Evolutionary conservation across 37 sponge, comb jelly and placozoan species (phyloP).

Genomic region (Sycon ciliatum): DNA sequence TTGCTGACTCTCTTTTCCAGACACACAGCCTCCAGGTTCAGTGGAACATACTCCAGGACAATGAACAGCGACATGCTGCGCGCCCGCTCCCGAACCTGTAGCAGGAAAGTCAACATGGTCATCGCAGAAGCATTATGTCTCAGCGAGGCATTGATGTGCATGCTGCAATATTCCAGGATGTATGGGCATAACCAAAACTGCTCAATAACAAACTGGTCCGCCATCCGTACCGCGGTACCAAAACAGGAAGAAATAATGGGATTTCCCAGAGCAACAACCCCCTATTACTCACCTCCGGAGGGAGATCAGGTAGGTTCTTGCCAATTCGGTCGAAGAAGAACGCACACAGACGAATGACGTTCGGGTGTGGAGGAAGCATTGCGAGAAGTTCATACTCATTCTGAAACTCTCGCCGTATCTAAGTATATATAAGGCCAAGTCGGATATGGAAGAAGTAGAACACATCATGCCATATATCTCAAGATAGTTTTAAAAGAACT

Average conservation of each 20-base stretch:
- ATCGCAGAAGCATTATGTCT: too few relatives aligned
- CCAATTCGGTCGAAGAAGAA: slow-evolving; percentile 72
- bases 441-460: neutral
- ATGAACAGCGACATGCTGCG: slow-evolving; percentile 54
- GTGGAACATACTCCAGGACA: slow-evolving; percentile 54
- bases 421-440: neutral
- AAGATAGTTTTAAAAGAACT: too few relatives aligned
- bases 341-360: slow-evolving; percentile 75
- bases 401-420: slow-evolving; percentile 44
- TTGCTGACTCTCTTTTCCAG: too few relatives aligned
- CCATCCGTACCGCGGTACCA: too few relatives aligned
- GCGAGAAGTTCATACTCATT: slow-evolving; percentile 76
- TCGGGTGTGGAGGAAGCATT: slow-evolving; percentile 58
- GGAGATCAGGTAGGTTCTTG: slow-evolving; percentile 20
- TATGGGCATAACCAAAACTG: too few relatives aligned
- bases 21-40: slow-evolving; percentile 39
- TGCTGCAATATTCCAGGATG: too few relatives aligned
- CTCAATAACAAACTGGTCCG: too few relatives aligned
- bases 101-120: too few relatives aligned
- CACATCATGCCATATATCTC: neutral
- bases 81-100: slow-evolving; percentile 13
- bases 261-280: too few relatives aligned
- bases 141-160: too few relatives aligned
- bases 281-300: neutral
- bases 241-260: too few relatives aligned